Base-by-base conservation (phyloP, 1,140 invertebrate genomes). In the Aphelenchoides besseyi region DNA sequence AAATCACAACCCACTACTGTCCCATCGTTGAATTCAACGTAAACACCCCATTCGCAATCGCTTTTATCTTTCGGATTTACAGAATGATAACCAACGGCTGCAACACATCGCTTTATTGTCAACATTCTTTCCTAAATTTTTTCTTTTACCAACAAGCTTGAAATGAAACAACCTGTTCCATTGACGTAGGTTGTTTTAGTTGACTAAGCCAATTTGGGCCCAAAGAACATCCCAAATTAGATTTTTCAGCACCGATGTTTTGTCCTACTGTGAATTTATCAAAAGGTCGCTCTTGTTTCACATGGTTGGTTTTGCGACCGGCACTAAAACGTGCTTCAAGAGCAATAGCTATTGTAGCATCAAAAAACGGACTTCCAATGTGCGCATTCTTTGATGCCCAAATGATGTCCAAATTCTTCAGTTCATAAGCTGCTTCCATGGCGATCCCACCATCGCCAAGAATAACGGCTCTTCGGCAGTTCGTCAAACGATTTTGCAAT, bases 1-100 rank as follows among this genome's bases (percentile, higher is more conserved):
- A 98, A 90, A 88, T 98, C 94, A 88, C 92, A 94, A 8, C 90
- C 88, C 79, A 91, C 88, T 12, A 88, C 85, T 83, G 90, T 89
- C 0, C 89, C 90, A 87, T 92, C 93, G 2, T 26, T 26, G 12
- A 70, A 74, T 26, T 70, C 69, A 9, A 70, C 23, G 12, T 62
- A 73, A 1, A 70, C 32, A 1, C 16, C n/a, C 69, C 2, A 64
- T 18, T 70, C 29, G 16, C 68, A 2, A 70, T 23, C 71, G 8
- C 23, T 70, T 3, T 1, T 23, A 8, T n/a, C 18, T 5, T 69
- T 37, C 62, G 33, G 18, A n/a, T 28, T 16, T 5, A 8, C 5
- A 8, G 3, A 23, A 12, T 68, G 5, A 33, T 32, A 30, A 8
- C 23, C 28, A 16, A 29, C 68, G 16, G 33, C 64, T 67, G 5